Percentiles rank a stretch among this genome's conserved stretches.
Conservation (phyloP, 1,140 invertebrate genomes). For the Hermatobates lingyangjiaoensis region DNA sequence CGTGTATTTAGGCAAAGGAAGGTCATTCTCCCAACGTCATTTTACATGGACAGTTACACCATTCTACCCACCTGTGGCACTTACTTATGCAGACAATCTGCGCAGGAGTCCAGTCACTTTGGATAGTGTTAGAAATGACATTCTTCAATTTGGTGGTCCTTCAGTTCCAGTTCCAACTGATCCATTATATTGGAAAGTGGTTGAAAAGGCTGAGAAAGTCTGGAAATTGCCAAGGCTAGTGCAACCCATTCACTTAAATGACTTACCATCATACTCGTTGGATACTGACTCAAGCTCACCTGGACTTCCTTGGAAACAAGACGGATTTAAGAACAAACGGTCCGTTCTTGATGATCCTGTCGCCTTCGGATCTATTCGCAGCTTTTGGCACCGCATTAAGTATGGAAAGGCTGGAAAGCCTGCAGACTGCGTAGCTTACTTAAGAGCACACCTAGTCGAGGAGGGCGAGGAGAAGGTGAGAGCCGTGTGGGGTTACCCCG, state of each 20-base stretch:
- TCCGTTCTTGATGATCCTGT: slow-evolving; percentile 1
- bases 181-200: not conserved
- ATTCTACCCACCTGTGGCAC: not conserved
- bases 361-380: slow-evolving; percentile 1
- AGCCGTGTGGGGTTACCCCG: slow-evolving; percentile 11
- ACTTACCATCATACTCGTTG: not conserved
- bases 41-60: not conserved
- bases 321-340: slow-evolving; percentile 8
- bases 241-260: not conserved
- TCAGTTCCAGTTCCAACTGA: not conserved
- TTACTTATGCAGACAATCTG: not conserved
- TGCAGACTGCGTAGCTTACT: slow-evolving; percentile 2
- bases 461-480: slow-evolving; percentile 1
- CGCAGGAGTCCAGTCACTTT: not conserved
- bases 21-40: not conserved
- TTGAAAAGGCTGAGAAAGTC: not conserved
- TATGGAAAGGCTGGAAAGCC: not conserved
- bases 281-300: slow-evolving; percentile 2
- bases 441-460: not conserved
- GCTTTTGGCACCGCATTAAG: slow-evolving; percentile 7
- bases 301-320: slow-evolving; percentile 6
- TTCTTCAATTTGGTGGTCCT: not conserved
- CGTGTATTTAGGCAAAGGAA: not conserved
- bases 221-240: not conserved
- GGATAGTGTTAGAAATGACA: not conserved